Evolutionary conservation across 1,140 invertebrate genomes (phyloP).

Genomic region (Nixonia krombeini): DNA sequence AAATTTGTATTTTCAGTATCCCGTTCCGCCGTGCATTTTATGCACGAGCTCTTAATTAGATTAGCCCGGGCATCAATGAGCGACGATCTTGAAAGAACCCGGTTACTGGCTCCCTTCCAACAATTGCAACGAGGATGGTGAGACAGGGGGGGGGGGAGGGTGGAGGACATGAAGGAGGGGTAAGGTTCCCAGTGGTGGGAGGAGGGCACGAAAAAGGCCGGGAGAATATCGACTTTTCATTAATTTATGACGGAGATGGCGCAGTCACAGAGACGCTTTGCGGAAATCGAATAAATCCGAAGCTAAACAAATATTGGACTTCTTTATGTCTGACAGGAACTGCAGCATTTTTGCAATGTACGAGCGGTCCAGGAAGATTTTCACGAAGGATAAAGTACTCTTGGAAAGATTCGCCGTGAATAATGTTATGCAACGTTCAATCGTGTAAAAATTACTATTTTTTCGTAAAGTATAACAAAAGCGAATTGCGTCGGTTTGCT

Average conservation of each 20-base stretch:
- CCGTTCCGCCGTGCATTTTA: not conserved
- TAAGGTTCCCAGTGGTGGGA: no score
- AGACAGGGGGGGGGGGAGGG: no score
- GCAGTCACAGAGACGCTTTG: not conserved
- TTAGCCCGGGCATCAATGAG: not conserved
- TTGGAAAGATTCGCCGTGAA: no score
- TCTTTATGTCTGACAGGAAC: not conserved
- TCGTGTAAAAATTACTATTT: no score
- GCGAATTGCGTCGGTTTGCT: no score
- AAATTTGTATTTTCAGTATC: not conserved
- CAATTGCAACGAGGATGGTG: no score
- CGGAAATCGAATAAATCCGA: not conserved
- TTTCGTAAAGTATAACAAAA: no score
- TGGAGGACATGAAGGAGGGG: no score
- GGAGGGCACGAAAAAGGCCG: not conserved
- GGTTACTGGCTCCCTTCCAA: not conserved
- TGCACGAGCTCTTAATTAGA: not conserved
- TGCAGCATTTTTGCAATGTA: not conserved
- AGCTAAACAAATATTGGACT: not conserved
- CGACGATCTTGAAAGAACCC: not conserved
- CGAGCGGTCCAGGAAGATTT: no score
- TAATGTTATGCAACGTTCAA: no score
- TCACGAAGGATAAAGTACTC: no score
- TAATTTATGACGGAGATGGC: not conserved
- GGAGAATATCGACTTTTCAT: constrained; percentile 1